Evolutionary conservation across 2,113 vertebrate genomes (phyloP), one percentile per base, ranked within the genome.

Genomic region (Pteropus alecto): DNA sequence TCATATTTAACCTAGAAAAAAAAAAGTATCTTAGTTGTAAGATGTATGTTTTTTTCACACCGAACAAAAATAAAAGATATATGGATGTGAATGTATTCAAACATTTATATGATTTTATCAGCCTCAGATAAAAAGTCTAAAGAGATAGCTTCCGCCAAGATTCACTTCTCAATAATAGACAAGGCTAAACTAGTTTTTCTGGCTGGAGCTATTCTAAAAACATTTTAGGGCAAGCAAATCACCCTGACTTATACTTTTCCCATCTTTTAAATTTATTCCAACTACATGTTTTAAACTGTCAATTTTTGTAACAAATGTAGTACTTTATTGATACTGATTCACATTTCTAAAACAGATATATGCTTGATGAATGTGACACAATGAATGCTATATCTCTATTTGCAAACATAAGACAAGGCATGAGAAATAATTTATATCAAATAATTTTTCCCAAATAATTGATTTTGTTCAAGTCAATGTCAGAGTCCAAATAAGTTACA

Each of bases 391-490:
- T 87, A 56, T 87, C 10, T 94, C 10, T 63, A 65, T 74, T 94
- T 95, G 26, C 9, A 92, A 89, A 95, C 89, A 28, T 76, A 74
- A 89, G 74, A 92, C 46, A 92, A 90, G 24, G 35, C 93, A 92
- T 21, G 61, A 94, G 43, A 92, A 83, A 92, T 73, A 73, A 86
- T 68, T 82, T 33, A 82, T 51, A 88, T 86, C 12, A 92, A 87
- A 83, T 83, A 48, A 48, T 82, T 90, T 84, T 58, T 19, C 48
- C 16, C 9, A 78, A 83, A 68, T 67, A 84, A 84, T 78, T 79
- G 4, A 78, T 79, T 87, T 93, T 94, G 71, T 84, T 94, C 81
- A 77, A 60, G n/a, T 94, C 28, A n/a, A 71, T 86, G 28, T 90
- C 70, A 84, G 67, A 77, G 21, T 87, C 38, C 60, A 90, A 84